Conservation (phyloP, 2,888 invertebrate genomes). For the Pemphredon lugubris region DNA sequence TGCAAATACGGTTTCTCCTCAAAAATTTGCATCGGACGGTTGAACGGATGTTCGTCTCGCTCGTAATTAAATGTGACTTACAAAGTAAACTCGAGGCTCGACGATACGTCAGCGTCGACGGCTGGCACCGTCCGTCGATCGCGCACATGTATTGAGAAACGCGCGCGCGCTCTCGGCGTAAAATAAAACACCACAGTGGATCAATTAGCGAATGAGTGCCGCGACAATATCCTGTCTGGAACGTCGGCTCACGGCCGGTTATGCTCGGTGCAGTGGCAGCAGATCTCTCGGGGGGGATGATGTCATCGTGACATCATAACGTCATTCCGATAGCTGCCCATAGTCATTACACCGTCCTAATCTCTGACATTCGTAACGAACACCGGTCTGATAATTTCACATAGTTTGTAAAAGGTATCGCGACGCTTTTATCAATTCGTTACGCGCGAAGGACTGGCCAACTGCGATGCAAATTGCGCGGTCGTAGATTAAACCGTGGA, state of each 20-base stretch:
- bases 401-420: not conserved
- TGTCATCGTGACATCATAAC: constrained; percentile 69
- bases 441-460: not conserved
- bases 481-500: no score
- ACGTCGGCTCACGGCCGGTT: constrained; percentile 55
- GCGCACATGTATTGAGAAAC: constrained; percentile 72
- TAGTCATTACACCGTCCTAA: constrained; percentile 30
- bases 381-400: constrained; percentile 22
- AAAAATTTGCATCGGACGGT: constrained; percentile 22
- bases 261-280: constrained; percentile 56
- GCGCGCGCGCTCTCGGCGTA: constrained; percentile 64
- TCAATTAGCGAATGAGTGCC: constrained; percentile 78
- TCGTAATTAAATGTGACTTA: constrained; percentile 19
- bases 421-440: not conserved
- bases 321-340: constrained; percentile 56
- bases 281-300: constrained; percentile 61
- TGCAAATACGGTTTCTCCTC: not conserved
- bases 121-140: constrained; percentile 45
- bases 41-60: constrained; percentile 23
- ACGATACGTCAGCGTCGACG: constrained; percentile 19
- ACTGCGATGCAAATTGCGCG: not conserved
- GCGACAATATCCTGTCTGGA: constrained; percentile 78
- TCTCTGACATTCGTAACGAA: constrained; percentile 23
- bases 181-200: constrained; percentile 76
- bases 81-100: constrained; percentile 11